phyloP scores from a whole-genome alignment of 1,140 invertebrate genomes.

The Drosophila kikkawai region DNA sequence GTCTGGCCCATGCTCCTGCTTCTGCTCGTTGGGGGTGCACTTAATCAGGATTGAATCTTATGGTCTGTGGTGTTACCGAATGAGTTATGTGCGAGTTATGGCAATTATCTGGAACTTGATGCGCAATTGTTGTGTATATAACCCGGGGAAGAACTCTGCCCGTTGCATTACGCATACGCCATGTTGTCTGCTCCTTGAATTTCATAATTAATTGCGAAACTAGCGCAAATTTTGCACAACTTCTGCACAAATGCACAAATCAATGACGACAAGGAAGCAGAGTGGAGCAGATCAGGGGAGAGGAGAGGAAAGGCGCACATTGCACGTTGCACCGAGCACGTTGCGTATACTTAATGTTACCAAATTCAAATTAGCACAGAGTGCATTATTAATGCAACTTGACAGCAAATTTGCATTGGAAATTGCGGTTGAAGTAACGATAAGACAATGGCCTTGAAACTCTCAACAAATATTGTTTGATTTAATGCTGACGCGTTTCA shows the following conservation, averaged over 20 bases:
- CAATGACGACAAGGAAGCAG: conserved; percentile 9
- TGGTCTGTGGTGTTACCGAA: not conserved
- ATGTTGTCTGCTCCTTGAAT: conserved; percentile 19
- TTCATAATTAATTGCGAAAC: conserved; percentile 70
- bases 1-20: too few relatives aligned
- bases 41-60: conserved; percentile 7
- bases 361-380: conserved; percentile 38
- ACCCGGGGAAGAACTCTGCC: not conserved
- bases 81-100: conserved; percentile 25
- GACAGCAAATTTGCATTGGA: conserved; percentile 37
- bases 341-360: conserved; percentile 43
- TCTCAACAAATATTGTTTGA: conserved; percentile 1
- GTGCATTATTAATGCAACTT: conserved; percentile 38
- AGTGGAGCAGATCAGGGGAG: not conserved
- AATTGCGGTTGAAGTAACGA: conserved; percentile 1
- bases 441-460: conserved; percentile 3
- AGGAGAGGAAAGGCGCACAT: not conserved
- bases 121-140: not conserved
- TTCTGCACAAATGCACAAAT: conserved; percentile 69
- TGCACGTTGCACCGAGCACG: not conserved
- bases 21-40: conserved; percentile 3
- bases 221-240: conserved; percentile 48
- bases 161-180: conserved; percentile 55
- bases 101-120: conserved; percentile 13
- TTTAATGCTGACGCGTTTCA: conserved; percentile 1